Evolutionary conservation across 2,113 vertebrate genomes (phyloP).

Genomic region (Actenoides hombroni): DNA sequence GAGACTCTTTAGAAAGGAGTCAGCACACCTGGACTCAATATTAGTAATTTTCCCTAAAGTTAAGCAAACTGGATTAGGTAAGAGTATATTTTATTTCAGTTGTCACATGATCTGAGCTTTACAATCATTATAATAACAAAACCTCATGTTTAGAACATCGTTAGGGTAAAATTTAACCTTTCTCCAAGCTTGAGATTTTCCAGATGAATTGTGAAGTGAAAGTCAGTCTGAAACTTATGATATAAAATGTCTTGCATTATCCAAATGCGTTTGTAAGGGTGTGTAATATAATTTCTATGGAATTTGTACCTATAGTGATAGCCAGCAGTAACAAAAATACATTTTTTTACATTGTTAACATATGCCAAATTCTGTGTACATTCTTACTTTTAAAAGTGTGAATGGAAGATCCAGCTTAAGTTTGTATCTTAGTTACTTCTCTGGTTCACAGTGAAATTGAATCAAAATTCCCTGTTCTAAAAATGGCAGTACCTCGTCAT

Average conservation of each 20-base stretch:
- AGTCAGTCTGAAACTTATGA: background rate
- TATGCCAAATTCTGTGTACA: background rate
- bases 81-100: background rate
- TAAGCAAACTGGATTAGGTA: background rate
- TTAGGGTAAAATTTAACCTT: background rate
- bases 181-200: background rate
- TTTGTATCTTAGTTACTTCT: background rate
- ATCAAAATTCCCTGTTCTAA: background rate
- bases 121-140: background rate
- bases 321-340: background rate
- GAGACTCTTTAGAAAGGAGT: background rate
- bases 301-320: background rate
- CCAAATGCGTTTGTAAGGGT: background rate
- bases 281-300: background rate
- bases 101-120: background rate
- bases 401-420: background rate
- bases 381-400: background rate
- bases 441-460: background rate
- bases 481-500: background rate
- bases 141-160: background rate
- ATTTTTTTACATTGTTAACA: background rate
- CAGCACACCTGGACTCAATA: background rate
- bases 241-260: background rate
- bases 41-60: background rate
- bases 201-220: background rate